phyloP scores from a whole-genome alignment of 1,140 invertebrate species.

The Saxidomus purpurata region DNA sequence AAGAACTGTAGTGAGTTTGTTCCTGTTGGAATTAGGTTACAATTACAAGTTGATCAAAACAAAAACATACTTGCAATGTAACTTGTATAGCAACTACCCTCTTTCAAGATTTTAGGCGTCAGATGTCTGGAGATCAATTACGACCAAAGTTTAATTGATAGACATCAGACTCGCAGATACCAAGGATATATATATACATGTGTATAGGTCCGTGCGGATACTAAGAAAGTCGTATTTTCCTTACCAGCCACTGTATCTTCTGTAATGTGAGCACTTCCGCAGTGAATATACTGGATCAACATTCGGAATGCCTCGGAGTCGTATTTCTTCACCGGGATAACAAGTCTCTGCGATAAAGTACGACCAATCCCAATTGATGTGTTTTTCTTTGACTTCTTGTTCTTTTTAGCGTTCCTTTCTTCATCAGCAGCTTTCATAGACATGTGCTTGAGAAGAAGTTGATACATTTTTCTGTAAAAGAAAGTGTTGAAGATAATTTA shows the following conservation, averaged over 20 bases:
- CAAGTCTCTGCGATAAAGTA: conserved; percentile 14
- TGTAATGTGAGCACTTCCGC: conserved; percentile 41
- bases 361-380: conserved; percentile 6
- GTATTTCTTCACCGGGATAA: conserved; percentile 49
- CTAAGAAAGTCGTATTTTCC: not conserved
- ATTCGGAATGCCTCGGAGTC: conserved; percentile 33
- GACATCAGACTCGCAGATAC: no score
- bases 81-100: no score
- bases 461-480: conserved; percentile 69
- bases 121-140: no score
- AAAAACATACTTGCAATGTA: no score
- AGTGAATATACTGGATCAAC: conserved; percentile 56
- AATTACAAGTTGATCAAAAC: no score
- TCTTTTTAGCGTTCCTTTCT: not conserved
- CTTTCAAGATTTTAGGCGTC: no score
- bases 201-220: no score
- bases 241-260: conserved; percentile 50
- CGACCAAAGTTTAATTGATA: no score
- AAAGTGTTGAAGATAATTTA: no score
- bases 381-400: conserved; percentile 10
- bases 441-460: conserved; percentile 66
- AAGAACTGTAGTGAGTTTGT: no score
- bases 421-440: not conserved
- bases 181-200: no score
- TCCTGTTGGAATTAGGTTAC: no score